Evolutionary conservation across 2,888 invertebrate species (phyloP), one percentile per base, ranked within the genome.

Genomic region (Cistogaster globosa): DNA sequence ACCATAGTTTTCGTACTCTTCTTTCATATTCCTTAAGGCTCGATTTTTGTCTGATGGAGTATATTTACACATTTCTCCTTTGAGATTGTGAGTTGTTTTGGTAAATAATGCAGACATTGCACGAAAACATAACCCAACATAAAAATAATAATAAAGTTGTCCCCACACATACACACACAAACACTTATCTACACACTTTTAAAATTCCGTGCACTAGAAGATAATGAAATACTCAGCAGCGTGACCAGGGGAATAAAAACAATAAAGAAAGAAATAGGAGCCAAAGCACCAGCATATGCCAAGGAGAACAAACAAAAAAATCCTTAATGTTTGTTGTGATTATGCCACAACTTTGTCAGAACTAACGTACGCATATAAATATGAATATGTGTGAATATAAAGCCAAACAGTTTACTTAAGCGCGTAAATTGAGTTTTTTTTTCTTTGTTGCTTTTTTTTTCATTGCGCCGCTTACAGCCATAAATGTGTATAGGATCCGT

Each of bases 71-170:
- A 71, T 58, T 65, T 51, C 57, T 71, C 75, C 75, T 69, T 51
- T 75, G 81, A 69, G 69, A 76, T 55, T 67, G 57, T 80, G 62
- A 84, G 67, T 72, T 81, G 62, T 74, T n/a, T 72, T 58, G 55
- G 81, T 84, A 85, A 85, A 82, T 85, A 85, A 85, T 82, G 85
- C 85, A 85, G 82, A 85, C 78, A 74, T 63, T 78, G 85, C 85
- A 85, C 74, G 78, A 85, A 74, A 67, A 65, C 71, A 26, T 78
- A 78, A 45, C 69, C 74, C 71, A 55, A 51, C 22, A 74, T 53
- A 68, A 32, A 26, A 18, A 77, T n/a, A 36, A 26, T 53, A 48
- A 22, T 36, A 32, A 32, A 53, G 0, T n/a, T 55, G 42, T 0
- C 8, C 42, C 8, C 9, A 45, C 32, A 0, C 8, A 20, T 20